Evolutionary conservation across 1,140 invertebrate species (phyloP), one percentile per base, ranked within the genome.

Genomic region (Saccostrea echinata): DNA sequence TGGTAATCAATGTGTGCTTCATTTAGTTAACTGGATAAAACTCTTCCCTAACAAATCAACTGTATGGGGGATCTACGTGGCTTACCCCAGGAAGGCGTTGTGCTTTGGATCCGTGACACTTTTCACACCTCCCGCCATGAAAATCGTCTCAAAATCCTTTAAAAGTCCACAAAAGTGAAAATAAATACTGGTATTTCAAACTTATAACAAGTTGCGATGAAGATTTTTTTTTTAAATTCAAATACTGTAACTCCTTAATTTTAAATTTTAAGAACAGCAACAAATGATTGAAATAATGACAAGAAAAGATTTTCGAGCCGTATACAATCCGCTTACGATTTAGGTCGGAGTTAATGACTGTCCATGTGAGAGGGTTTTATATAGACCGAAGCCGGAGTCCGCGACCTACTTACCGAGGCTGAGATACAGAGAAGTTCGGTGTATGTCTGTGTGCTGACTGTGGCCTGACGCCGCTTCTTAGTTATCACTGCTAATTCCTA

Each of bases 401-500:
- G 55, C 16, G 55, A 2, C 13, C 68, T 52, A 91, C 90, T 68
- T 89, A 94, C 93, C 85, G 87, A 84, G 12, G 90, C 90, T 21
- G 93, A 93, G 87, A 94, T 92, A 90, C 92, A 93, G 1, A 94
- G 91, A n/a, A 94, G 87, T 85, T 94, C 93, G n/a, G 91, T 91
- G n/a, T 85, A 33, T 0, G 91, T 92, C 82, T 92, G 90, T 3
- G 91, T 92, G 81, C 92, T 92, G 53, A 93, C 92, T 1, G 92
- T 94, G 3, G 93, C 93, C 80, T 93, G 92, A 53, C 93, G 88
- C 52, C 83, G 90, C 27, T 90, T 92, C 13, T 92, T 86, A 1
- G 91, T 91, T 21, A 94, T 92, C 13, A 94, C 91, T 16, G 93
- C 93, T 52, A 93, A 86, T 87, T 94, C 93, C 93, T 94, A 86